A percentile compares a stretch with the other conserved stretches of the same genome.
phyloP scores from a whole-genome alignment of 2,113 vertebrate species.

The Penelope pileata region DNA sequence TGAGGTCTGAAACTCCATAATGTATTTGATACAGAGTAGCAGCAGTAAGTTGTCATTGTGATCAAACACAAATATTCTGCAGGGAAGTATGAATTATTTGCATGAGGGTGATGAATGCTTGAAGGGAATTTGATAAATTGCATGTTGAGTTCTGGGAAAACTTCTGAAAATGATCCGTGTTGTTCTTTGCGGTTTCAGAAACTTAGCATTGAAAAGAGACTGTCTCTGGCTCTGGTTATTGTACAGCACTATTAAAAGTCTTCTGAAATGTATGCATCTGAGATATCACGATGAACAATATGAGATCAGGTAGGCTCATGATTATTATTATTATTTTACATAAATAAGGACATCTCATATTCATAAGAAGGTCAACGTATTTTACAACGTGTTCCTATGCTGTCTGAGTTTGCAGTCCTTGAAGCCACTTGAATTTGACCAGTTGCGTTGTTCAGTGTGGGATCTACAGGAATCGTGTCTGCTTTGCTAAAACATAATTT shows the following conservation, averaged over 20 bases:
- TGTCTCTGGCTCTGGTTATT: neutral
- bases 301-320: neutral
- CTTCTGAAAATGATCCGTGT: neutral
- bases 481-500: neutral
- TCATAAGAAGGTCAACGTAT: neutral
- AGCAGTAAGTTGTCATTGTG: conserved; percentile 49
- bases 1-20: neutral
- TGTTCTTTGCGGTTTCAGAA: conserved; percentile 19
- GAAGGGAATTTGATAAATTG: conserved; percentile 56
- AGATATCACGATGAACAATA: neutral
- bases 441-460: neutral
- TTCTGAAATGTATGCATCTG: neutral
- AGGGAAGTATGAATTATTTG: conserved; percentile 63
- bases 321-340: neutral
- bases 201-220: neutral
- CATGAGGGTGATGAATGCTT: conserved; percentile 21
- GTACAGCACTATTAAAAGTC: neutral
- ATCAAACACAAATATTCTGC: conserved; percentile 53
- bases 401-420: neutral
- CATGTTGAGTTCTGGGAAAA: conserved; percentile 15
- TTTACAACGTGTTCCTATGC: neutral
- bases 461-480: neutral
- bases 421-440: neutral
- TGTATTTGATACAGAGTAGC: neutral
- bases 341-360: neutral